Evolutionary conservation across 2,113 vertebrate genomes (phyloP).

Genomic region (Tragelaphus buxtoni): DNA sequence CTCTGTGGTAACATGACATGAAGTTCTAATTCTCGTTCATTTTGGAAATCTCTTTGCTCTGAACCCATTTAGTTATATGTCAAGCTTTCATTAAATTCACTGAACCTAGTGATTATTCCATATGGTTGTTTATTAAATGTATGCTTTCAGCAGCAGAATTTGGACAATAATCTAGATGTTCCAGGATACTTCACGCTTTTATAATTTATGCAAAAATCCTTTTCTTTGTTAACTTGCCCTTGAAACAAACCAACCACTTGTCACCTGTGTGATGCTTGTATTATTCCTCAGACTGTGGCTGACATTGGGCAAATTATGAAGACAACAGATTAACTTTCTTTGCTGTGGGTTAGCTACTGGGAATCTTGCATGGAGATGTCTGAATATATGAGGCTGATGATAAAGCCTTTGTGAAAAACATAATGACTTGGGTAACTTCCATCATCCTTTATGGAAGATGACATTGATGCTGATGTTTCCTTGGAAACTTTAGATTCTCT

Average conservation of each 20-base stretch:
- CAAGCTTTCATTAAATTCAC: conserved; percentile 20
- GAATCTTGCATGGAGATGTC: not conserved
- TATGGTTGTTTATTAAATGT: conserved; percentile 24
- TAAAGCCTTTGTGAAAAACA: not conserved
- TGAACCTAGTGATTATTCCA: conserved; percentile 28
- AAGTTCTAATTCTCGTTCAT: conserved; percentile 7
- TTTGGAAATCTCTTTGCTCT: not conserved
- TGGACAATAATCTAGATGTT: not conserved
- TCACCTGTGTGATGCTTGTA: not conserved
- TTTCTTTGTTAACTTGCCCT: not conserved
- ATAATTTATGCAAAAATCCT: not conserved
- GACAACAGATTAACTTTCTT: not conserved
- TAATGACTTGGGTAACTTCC: not conserved
- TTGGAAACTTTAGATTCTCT: not conserved
- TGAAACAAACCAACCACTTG: not conserved
- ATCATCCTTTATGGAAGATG: not conserved
- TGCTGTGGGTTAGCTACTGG: not conserved
- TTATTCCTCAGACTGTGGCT: not conserved
- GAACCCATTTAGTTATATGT: not conserved
- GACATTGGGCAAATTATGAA: not conserved
- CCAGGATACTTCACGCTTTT: not conserved
- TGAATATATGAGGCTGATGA: not conserved
- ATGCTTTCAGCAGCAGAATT: not conserved
- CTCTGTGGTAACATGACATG: not conserved
- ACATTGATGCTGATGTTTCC: not conserved